A percentile compares a stretch with the other conserved stretches of the same genome.
These are phyloP conservation scores for Hyperopisus bebe DNA, from an alignment of 2,113 vertebrate genomes.

Conservation along the genomic window DNA sequence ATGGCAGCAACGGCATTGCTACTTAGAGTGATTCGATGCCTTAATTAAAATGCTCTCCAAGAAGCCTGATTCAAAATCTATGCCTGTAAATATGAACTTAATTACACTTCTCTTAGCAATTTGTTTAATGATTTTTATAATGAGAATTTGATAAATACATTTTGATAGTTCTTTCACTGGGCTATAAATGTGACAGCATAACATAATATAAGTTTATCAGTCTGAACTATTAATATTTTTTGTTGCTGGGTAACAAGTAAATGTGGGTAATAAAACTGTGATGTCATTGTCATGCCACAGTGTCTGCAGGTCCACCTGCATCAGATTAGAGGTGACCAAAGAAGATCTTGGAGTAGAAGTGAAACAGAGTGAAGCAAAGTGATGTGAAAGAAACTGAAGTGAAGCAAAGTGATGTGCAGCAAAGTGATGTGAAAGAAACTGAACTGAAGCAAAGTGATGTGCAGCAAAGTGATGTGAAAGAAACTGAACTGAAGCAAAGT, in stretches of 20 bases:
- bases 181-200: not conserved
- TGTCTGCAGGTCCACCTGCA: not conserved
- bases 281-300: not conserved
- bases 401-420: not conserved
- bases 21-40: not conserved
- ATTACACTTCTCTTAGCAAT: not conserved
- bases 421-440: not conserved
- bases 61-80: not conserved
- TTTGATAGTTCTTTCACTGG: not conserved
- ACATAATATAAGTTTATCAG: not conserved
- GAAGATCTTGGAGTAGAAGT: not conserved
- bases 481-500: no score
- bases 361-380: not conserved
- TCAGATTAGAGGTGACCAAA: not conserved
- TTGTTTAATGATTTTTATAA: slow-evolving; percentile 2
- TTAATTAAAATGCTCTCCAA: not conserved
- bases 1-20: not conserved
- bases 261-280: not conserved
- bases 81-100: not conserved
- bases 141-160: slow-evolving; percentile 1
- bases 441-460: not conserved
- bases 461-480: no score
- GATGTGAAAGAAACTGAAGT: not conserved
- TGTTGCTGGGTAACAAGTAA: not conserved
- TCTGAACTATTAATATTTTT: not conserved